Conservation (phyloP, 1,140 invertebrate genomes). For the Grapholita molesta region DNA sequence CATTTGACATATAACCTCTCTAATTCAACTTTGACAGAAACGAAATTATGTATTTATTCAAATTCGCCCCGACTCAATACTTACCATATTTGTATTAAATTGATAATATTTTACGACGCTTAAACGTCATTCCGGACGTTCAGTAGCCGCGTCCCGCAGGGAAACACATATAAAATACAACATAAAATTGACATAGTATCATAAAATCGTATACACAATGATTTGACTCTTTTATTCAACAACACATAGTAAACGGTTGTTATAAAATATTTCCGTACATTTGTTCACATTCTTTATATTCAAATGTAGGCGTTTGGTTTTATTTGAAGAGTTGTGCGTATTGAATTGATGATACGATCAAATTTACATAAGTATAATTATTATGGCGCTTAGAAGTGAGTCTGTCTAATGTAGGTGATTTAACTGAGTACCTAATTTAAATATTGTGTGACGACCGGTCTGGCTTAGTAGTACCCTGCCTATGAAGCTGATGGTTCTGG, state of each 20-base stretch:
- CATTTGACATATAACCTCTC: not conserved
- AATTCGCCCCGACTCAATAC: not conserved
- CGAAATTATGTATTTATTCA: not conserved
- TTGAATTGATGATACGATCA: not conserved
- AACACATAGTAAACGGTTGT: constrained; percentile 17
- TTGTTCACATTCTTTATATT: not conserved
- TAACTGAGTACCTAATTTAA: not conserved
- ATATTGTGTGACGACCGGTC: too few relatives aligned
- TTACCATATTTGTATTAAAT: constrained; percentile 18
- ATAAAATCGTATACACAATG: constrained; percentile 27
- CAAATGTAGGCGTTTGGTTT: not conserved
- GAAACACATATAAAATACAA: constrained; percentile 21
- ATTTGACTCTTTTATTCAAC: constrained; percentile 27
- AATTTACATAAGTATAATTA: not conserved
- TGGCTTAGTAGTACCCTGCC: too few relatives aligned
- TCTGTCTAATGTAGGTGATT: not conserved
- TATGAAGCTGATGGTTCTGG: too few relatives aligned
- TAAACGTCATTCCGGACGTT: constrained; percentile 26
- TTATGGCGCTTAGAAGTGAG: not conserved
- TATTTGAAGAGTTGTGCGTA: not conserved
- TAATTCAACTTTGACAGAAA: not conserved
- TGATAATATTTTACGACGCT: constrained; percentile 15
- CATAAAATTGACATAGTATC: constrained; percentile 22
- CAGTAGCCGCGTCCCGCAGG: constrained; percentile 25
- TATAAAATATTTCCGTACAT: not conserved